Conservation (phyloP, 2,888 invertebrate species). For the Dryadula phaetusa region DNA sequence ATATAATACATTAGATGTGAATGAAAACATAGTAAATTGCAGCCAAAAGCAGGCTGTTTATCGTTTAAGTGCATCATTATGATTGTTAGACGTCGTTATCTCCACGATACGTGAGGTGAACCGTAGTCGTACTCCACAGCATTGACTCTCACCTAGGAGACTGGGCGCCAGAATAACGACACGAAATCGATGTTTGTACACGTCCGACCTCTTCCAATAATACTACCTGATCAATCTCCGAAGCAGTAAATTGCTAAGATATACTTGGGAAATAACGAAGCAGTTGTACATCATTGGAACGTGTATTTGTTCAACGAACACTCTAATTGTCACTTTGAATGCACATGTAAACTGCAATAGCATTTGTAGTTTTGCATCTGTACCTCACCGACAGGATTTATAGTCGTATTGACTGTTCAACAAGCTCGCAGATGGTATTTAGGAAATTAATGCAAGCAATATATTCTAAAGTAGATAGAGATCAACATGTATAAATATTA, state of each 20-base stretch:
- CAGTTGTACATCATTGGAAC: slow-evolving; percentile 64
- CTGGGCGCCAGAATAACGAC: slow-evolving; percentile 75
- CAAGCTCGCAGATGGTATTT: slow-evolving; percentile 40
- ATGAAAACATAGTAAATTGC: slow-evolving; percentile 45
- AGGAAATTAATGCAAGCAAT: slow-evolving; percentile 43
- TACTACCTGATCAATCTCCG: slow-evolving; percentile 78
- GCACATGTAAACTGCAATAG: slow-evolving; percentile 39
- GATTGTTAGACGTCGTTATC: slow-evolving; percentile 72
- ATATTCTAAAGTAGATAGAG: slow-evolving; percentile 43
- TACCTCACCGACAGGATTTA: slow-evolving; percentile 38
- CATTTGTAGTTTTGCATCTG: slow-evolving; percentile 45
- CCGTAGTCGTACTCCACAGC: slow-evolving; percentile 51
- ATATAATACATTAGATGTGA: slow-evolving; percentile 42
- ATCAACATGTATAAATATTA: slow-evolving; percentile 44
- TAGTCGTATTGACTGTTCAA: slow-evolving; percentile 38
- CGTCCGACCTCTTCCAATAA: slow-evolving; percentile 83
- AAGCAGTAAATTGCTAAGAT: slow-evolving; percentile 78
- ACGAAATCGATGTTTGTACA: slow-evolving; percentile 83
- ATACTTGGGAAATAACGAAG: slow-evolving; percentile 76
- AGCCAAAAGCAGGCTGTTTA: slow-evolving; percentile 43
- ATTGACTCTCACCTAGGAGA: slow-evolving; percentile 72
- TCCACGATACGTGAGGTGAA: slow-evolving; percentile 77
- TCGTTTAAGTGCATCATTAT: slow-evolving; percentile 64
- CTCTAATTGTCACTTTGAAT: slow-evolving; percentile 70
- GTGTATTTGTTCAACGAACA: slow-evolving; percentile 55